Evolutionary conservation across 2,888 invertebrate species (phyloP), one percentile per base, ranked within the genome.

Genomic region (Fissipunctia ypsillon): DNA sequence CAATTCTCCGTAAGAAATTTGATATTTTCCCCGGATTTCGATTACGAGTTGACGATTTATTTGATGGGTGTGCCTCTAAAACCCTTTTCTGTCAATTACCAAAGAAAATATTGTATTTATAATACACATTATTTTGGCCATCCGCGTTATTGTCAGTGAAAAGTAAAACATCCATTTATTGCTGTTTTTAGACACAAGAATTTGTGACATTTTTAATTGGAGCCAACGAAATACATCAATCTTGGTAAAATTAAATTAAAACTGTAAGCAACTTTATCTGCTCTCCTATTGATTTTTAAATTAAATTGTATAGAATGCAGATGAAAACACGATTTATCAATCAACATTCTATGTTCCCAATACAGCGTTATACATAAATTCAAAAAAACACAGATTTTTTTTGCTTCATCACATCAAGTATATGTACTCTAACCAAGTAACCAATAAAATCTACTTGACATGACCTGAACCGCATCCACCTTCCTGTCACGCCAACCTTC

Each of bases 1-100:
- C 76, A 59, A 10, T 87, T 87, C 83, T 61, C 16, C 28, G 80
- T 78, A 85, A 73, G 87, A 80, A 73, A 87, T 87, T 74, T 80
- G 85, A 85, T 86, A 86, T 87, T 87, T 84, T 81, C 6, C 28
- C 19, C 12, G 45, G 66, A 74, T 60, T 76, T 67, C 72, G 74
- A 73, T 43, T 65, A 68, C 50, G 41, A 22, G 4, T 57, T 65
- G 38, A 67, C 35, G 54, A 86, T 81, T 81, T 82, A 71, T 86
- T 81, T 73, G 31, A 69, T 25, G 19, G 50, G 56, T 60, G 2
- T 75, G 38, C 25, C 22, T n/a, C 16, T 75, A n/a, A 70, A 66
- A 61, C 19, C 31, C 9, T 57, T 70, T 28, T 65, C 31, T 63
- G 71, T 12, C 65, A 54, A 57, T 63, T 35, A 38, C 3, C 12